Base-by-base conservation (phyloP, 1,140 invertebrate species). In the Thrips palmi region DNA sequence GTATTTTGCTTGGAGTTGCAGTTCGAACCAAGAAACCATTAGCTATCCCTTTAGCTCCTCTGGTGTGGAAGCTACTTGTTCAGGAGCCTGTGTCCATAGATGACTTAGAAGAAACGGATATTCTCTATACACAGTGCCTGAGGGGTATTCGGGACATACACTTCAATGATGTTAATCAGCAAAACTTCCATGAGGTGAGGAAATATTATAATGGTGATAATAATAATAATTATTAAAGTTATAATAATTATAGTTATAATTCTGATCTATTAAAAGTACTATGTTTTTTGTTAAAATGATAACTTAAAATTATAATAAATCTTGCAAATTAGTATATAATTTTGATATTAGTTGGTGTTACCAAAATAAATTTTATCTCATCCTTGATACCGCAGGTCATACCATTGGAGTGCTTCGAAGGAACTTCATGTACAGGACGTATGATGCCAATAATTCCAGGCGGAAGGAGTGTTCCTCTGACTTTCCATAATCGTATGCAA, bases 61-160 rank as follows among this genome's bases (percentile, higher is more conserved):
- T 70, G 30, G 66, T 77, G 12, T 77, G 72, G 72, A 75, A 75
- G 51, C 53, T 71, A 17, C 49, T 77, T 10, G 67, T 70, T 22
- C 68, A 67, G 17, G 70, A 74, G 49, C 56, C 63, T 1, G 59
- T 70, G 0, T 59, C 57, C 18, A 57, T 64, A n/a, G 64, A 70
- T 36, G 73, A 77, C 48, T 50, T 77, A 23, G 70, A 74, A 54
- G 72, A 77, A 49, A 67, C 68, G 18, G 73, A 77, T 48, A 57
- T 60, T 28, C 56, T 71, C 39, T 74, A 72, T 51, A 62, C 69
- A 6, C 68, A 72, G 49, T 71, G 63, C 50, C 51, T 74, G 40
- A 50, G 58, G 33, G 65, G 65, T 36, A 70, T 74, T 22, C 47
- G 62, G 36, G 64, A 71, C 47, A 71, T 74, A 35, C 64, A 72